Evolutionary conservation across 2,888 invertebrate genomes (phyloP).

Genomic region (Scaptomyza flava): DNA sequence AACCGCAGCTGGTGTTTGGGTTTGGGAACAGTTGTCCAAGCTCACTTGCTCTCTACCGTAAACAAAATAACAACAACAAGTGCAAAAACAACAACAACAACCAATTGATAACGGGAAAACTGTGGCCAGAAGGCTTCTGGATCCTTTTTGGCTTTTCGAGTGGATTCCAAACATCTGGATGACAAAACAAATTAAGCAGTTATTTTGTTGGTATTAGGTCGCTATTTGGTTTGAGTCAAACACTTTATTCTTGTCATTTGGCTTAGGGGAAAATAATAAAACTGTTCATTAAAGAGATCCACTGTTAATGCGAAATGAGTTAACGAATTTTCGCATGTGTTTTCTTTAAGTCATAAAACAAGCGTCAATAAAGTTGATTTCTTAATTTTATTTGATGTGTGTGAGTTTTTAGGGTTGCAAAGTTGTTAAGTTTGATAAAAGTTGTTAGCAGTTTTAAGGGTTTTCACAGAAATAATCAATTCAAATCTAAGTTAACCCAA

Average conservation of each 20-base stretch:
- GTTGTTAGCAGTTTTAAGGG: neutral
- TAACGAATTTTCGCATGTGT: conserved; percentile 25
- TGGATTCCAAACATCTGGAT: conserved; percentile 34
- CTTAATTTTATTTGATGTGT: conserved; percentile 5
- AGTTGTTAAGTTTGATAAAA: neutral
- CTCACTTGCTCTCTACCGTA: conserved; percentile 45
- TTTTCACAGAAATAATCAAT: too few species aligned
- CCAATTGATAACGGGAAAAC: conserved; percentile 45
- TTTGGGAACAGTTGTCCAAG: conserved; percentile 2
- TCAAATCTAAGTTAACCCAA: too few species aligned
- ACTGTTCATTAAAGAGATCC: conserved; percentile 46
- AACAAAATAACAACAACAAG: conserved; percentile 72
- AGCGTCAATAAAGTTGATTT: conserved; percentile 52
- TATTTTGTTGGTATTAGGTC: conserved; percentile 63
- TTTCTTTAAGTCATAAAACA: conserved; percentile 29
- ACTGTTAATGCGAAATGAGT: conserved; percentile 39
- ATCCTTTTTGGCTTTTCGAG: conserved; percentile 17
- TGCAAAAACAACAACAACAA: conserved; percentile 47
- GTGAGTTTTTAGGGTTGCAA: neutral
- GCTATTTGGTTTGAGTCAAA: conserved; percentile 18
- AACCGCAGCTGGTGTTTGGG: conserved; percentile 54
- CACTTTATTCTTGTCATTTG: conserved; percentile 32
- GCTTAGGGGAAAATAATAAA: conserved; percentile 24
- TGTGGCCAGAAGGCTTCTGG: conserved; percentile 47
- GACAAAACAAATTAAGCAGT: conserved; percentile 76